These are phyloP conservation scores for Aphelenchoides bicaudatus DNA, from an alignment of 2,888 invertebrate species.

Conservation along the genomic window DNA sequence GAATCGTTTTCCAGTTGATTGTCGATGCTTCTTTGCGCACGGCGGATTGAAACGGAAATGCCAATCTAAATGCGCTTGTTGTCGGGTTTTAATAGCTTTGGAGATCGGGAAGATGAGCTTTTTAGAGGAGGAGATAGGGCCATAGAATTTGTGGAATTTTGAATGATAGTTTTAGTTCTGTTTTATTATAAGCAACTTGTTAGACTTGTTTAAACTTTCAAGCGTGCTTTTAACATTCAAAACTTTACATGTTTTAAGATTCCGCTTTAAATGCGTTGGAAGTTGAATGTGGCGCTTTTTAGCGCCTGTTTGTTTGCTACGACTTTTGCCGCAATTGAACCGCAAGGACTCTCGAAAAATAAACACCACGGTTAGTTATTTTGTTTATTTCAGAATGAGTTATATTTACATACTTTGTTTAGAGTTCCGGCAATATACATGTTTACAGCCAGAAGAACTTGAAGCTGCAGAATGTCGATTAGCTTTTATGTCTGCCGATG, in stretches of 20 bases:
- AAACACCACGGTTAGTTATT: neutral
- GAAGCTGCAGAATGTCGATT: constrained; percentile 33
- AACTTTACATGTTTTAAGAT: neutral
- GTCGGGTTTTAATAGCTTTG: no score
- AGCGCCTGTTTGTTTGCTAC: neutral
- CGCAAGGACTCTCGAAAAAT: neutral
- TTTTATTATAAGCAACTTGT: no score
- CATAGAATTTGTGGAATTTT: no score
- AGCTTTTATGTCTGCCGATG: constrained; percentile 31
- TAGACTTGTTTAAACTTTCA: no score
- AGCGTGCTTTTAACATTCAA: no score
- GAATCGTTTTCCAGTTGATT: no score
- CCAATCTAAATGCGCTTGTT: no score
- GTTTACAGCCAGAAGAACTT: constrained; percentile 22
- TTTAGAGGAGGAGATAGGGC: no score
- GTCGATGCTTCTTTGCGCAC: no score
- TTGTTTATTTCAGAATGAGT: neutral
- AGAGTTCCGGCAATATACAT: constrained; percentile 36
- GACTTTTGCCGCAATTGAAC: neutral
- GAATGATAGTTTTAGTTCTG: no score
- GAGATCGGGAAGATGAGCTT: no score
- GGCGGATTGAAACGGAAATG: no score
- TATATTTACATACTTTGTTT: constrained; percentile 10
- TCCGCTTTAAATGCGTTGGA: neutral
- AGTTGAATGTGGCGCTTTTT: neutral